These are phyloP conservation scores for Bellardia pandia DNA, from an alignment of 2,888 invertebrate genomes.

Conservation along the genomic window DNA sequence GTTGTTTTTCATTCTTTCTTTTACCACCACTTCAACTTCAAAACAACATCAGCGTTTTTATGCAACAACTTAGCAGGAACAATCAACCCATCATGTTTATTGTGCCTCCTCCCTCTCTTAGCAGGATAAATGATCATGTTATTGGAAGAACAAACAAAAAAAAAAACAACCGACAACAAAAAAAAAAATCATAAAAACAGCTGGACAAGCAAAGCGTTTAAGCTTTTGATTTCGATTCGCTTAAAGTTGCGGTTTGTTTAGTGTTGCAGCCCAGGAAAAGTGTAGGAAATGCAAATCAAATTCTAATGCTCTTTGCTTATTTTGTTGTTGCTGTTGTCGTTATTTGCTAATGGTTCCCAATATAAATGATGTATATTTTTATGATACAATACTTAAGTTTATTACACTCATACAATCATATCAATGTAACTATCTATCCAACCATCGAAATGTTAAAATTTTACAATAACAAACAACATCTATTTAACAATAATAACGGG, in stretches of 20 bases:
- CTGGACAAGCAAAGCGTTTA: conserved; percentile 64
- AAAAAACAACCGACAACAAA: neutral
- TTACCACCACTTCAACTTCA: conserved; percentile 28
- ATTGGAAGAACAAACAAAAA: conserved; percentile 38
- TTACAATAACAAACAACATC: conserved; percentile 27
- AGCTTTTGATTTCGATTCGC: conserved; percentile 52
- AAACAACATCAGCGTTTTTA: conserved; percentile 26
- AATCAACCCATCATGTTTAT: conserved; percentile 58
- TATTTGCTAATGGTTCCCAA: conserved; percentile 63
- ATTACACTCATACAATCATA: conserved; percentile 8
- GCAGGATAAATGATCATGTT: conserved; percentile 67
- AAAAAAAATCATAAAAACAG: conserved; percentile 52
- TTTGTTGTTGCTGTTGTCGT: conserved; percentile 47
- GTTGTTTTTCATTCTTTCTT: neutral
- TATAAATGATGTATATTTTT: conserved; percentile 64
- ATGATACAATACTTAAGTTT: conserved; percentile 32
- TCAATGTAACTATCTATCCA: neutral
- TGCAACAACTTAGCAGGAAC: conserved; percentile 45
- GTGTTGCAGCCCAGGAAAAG: conserved; percentile 45
- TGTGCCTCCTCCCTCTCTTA: conserved; percentile 47
- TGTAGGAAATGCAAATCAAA: conserved; percentile 82
- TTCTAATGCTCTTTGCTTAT: conserved; percentile 79
- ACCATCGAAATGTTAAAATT: conserved; percentile 24
- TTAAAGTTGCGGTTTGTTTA: conserved; percentile 23
- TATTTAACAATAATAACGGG: conserved; percentile 1